Conservation (phyloP, 2,888 invertebrate species). For the Scelioninae gen. 1 region DNA sequence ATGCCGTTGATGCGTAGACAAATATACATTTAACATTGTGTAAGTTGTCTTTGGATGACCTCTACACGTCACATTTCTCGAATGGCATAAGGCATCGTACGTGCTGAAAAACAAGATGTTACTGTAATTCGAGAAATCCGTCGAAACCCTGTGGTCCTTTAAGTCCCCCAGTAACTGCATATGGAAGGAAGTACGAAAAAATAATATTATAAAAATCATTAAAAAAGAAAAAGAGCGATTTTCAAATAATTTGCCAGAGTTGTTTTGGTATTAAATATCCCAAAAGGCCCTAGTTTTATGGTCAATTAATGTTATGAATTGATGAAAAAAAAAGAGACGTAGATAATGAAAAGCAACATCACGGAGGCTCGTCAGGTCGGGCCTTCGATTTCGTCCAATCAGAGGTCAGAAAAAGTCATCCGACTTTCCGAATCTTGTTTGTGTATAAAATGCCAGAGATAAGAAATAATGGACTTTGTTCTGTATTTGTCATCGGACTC, state of each 20-base stretch:
- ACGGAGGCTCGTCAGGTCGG: conserved; percentile 36
- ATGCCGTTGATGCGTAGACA: conserved; percentile 27
- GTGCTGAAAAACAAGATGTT: not conserved
- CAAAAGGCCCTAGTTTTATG: not conserved
- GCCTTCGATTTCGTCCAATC: conserved; percentile 51
- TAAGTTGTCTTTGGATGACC: conserved; percentile 59
- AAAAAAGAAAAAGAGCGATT: not conserved
- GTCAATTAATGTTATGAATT: not conserved
- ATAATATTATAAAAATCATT: not conserved
- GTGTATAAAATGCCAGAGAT: not conserved
- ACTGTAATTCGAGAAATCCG: not conserved
- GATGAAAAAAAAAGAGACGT: not conserved
- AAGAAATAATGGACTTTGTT: conserved; percentile 1
- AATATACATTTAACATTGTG: conserved; percentile 36
- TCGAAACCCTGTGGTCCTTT: not conserved
- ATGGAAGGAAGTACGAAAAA: not conserved
- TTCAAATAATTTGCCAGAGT: conserved; percentile 3
- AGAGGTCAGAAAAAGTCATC: conserved; percentile 18
- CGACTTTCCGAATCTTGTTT: conserved; percentile 48
- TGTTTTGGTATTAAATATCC: conserved; percentile 1
- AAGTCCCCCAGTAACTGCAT: not conserved
- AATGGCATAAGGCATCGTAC: not conserved
- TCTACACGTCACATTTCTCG: conserved; percentile 32
- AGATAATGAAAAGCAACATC: not conserved
- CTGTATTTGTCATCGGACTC: not conserved